Percentiles rank a stretch among this genome's conserved stretches.
These are phyloP conservation scores for rabbit (Oryctolagus cuniculus) DNA, from an alignment of 2,113 vertebrate species.

Conservation along the genomic window mOryCun1.1 NC_091432.1:58700501-58701000, in stretches of 20 bases:
- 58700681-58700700: not conserved
- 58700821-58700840: conserved; percentile 12
- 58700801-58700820: not conserved
- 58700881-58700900: not conserved
- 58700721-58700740: not conserved
- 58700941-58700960: not conserved
- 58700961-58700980: not conserved
- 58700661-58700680: not conserved
- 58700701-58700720: not conserved
- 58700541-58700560: not conserved
- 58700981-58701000: conserved; percentile 14
- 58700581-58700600: not conserved
- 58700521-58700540: not conserved
- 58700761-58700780: not conserved
- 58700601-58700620: not conserved
- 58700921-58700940: not conserved
- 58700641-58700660: not conserved
- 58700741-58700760: not conserved
- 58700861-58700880: not conserved
- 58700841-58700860: not conserved
- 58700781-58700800: not conserved
- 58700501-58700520: not conserved
- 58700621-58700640: not conserved
- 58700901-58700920: not conserved
- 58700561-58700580: not conserved